phyloP scores from a whole-genome alignment of 1,140 invertebrate species.

The Scaptomyza hsui region DNA sequence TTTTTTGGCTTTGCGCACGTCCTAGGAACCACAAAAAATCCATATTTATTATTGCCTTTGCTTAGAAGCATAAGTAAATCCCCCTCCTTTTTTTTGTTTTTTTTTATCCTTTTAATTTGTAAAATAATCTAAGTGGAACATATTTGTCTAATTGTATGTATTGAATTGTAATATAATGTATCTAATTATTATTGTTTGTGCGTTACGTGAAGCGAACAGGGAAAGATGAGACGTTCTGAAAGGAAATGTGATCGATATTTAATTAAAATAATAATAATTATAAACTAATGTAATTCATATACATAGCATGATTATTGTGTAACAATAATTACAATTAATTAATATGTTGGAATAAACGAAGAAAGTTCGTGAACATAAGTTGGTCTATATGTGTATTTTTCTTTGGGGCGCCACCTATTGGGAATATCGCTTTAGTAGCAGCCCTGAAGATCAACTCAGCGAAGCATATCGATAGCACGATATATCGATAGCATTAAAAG shows the following conservation, averaged over 20 bases:
- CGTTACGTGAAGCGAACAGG: conserved; percentile 68
- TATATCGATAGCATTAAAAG: conserved; percentile 10
- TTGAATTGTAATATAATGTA: conserved; percentile 39
- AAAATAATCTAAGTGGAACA: conserved; percentile 38
- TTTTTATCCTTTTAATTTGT: conserved; percentile 46
- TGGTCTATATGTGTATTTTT: no score
- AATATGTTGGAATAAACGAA: conserved; percentile 70
- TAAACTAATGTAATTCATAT: conserved; percentile 62
- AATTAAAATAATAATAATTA: conserved; percentile 63
- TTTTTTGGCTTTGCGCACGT: conserved; percentile 28
- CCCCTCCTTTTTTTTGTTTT: conserved; percentile 25
- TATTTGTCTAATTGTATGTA: conserved; percentile 53
- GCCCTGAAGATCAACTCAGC: conserved; percentile 7
- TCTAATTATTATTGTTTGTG: conserved; percentile 48
- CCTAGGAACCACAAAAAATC: conserved; percentile 24
- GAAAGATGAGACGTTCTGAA: conserved; percentile 74
- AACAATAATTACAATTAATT: conserved; percentile 74
- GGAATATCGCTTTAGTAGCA: conserved; percentile 4
- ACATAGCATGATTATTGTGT: conserved; percentile 67
- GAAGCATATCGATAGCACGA: conserved; percentile 1
- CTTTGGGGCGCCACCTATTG: background rate
- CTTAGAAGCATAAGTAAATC: conserved; percentile 12
- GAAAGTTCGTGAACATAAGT: conserved; percentile 16
- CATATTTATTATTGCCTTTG: conserved; percentile 45
- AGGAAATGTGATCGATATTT: conserved; percentile 83